Evolutionary conservation across 2,888 invertebrate species (phyloP).

Genomic region (Baccha elongata): DNA sequence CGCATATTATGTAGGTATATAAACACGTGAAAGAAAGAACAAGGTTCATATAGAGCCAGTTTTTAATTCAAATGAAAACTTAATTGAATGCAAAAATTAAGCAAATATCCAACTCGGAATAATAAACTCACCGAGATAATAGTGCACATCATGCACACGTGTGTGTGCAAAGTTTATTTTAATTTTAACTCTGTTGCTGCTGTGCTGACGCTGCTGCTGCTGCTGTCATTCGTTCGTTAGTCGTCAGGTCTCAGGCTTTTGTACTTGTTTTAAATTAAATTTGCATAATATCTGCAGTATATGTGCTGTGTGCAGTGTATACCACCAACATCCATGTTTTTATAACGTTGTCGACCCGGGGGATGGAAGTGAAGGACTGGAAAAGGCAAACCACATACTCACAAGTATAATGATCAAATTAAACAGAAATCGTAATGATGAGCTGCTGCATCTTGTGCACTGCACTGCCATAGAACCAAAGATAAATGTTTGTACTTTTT

Average conservation of each 20-base stretch:
- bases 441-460: slow-evolving; percentile 13
- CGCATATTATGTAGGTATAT: too few species aligned
- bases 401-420: slow-evolving; percentile 36
- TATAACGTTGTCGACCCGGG: not conserved
- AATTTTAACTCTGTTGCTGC: slow-evolving; percentile 29
- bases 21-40: slow-evolving; percentile 25
- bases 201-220: slow-evolving; percentile 7
- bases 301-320: not conserved
- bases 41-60: slow-evolving; percentile 13
- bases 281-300: slow-evolving; percentile 42
- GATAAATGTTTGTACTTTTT: not conserved
- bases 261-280: slow-evolving; percentile 45
- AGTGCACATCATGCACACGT: slow-evolving; percentile 29
- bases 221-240: slow-evolving; percentile 9
- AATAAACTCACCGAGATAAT: slow-evolving; percentile 51
- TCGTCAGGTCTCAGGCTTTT: slow-evolving; percentile 28
- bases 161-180: slow-evolving; percentile 58
- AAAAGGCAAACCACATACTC: slow-evolving; percentile 7
- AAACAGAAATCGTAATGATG: slow-evolving; percentile 51
- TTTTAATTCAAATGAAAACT: slow-evolving; percentile 59
- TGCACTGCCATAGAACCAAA: slow-evolving; percentile 1
- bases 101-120: slow-evolving; percentile 56
- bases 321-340: not conserved
- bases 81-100: slow-evolving; percentile 67
- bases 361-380: slow-evolving; percentile 5